Base-by-base conservation (phyloP, 2,797 vertebrate species). In the Kryptopterus vitreolus region DNA sequence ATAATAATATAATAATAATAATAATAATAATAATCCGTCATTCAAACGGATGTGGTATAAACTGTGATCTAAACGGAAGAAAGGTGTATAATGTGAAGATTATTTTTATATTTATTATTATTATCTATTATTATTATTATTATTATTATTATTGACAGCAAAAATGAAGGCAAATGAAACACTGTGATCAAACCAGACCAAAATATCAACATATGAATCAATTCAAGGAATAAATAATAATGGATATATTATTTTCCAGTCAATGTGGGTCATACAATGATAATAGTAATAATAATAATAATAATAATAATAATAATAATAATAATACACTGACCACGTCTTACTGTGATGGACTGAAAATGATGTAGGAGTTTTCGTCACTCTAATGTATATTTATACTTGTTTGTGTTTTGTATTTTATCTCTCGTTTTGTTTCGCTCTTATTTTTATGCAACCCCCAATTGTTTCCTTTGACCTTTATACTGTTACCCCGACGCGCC, bases 401-500 rank as follows among this genome's bases (percentile, higher is more conserved):
- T 85, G 86, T 90, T 84, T 88, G 88, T 85, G 72, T 90, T 90
- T 89, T 90, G 89, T 88, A 86, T 86, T 90, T 90, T 92, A 90
- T 89, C 89, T 91, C 89, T 92, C 91, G 92, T 57, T 77, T 53
- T 86, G 88, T 90, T 90, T 92, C 89, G 88, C 88, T 91, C 88
- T 92, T 91, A 91, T 57, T 77, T 53, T 53, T 87, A 55, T 88
- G 85, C 89, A 87, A 91, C 88, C 88, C 87, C 88, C 87, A 90
- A 89, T 90, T 89, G 89, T 90, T 90, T 92, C 83, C 77, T 87
- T 87, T 87, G 88, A 84, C 69, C 59, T 48, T 78, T 55, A 43
- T 7, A 66, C 76, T 84, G 88, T 82, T 74, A 80, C 82, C 87
- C 82, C 86, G 87, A 80, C 80, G 86, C 87, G 87, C 87, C 89